phyloP scores from a whole-genome alignment of 2,113 vertebrate genomes.

The Turnix velox region DNA sequence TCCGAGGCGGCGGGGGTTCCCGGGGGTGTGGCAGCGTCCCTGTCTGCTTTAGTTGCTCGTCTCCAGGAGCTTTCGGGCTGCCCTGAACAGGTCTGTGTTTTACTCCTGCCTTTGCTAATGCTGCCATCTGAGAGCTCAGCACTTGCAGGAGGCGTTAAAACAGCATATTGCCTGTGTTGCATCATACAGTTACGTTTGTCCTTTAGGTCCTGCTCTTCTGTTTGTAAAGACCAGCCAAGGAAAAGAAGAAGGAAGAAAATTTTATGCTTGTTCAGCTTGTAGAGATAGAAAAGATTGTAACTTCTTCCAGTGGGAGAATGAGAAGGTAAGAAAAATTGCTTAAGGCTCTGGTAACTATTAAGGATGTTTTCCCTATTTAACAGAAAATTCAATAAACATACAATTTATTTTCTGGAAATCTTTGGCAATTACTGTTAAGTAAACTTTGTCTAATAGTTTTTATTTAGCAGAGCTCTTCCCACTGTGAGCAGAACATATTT shows the following conservation, averaged over 20 bases:
- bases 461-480: not conserved
- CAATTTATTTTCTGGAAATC: not conserved
- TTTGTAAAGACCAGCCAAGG: slow-evolving; percentile 80
- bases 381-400: not conserved
- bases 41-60: fast-evolving
- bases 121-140: fast-evolving
- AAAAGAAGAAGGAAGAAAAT: slow-evolving; percentile 72
- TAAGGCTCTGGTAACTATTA: fast-evolving
- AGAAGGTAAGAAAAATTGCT: slow-evolving; percentile 77
- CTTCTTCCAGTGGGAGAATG: slow-evolving; percentile 95
- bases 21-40: fast-evolving
- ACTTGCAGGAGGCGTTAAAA: fast-evolving
- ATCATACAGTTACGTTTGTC: not conserved
- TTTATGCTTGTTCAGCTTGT: slow-evolving; percentile 94
- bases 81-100: not conserved
- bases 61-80: not conserved
- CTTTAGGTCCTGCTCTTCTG: slow-evolving; percentile 84
- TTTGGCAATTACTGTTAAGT: not conserved
- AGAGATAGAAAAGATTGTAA: slow-evolving; percentile 90
- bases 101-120: fast-evolving
- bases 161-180: fast-evolving
- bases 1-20: not conserved
- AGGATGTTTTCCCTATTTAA: not conserved
- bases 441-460: not conserved
- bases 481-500: fast-evolving